Percentiles rank a stretch among this genome's conserved stretches.
Evolutionary conservation across 2,797 vertebrate genomes (phyloP).

Genomic region (Gambelia wislizenii): DNA sequence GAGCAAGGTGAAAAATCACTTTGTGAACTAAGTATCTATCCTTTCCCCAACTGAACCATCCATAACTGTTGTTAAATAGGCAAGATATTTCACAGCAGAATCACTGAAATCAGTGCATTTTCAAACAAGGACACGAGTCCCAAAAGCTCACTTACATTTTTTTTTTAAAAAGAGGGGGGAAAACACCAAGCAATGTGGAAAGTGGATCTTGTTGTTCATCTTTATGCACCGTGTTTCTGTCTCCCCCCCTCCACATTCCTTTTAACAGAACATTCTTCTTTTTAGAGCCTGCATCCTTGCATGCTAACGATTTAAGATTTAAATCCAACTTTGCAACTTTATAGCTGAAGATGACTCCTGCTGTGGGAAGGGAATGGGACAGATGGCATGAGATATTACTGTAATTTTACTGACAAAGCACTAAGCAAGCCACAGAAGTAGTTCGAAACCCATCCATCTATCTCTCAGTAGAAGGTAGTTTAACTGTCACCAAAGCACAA

Average conservation of each 20-base stretch:
- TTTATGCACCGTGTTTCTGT: neutral
- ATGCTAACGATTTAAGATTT: conserved; percentile 68
- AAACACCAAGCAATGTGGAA: neutral
- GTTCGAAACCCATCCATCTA: conserved; percentile 68
- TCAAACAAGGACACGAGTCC: neutral
- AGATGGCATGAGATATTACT: conserved; percentile 77
- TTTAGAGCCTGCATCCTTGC: conserved; percentile 22
- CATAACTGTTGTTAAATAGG: neutral
- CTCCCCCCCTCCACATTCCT: neutral
- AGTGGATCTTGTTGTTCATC: neutral
- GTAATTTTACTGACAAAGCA: conserved; percentile 77
- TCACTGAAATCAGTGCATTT: neutral
- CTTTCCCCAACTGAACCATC: neutral
- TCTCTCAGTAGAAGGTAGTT: conserved; percentile 67
- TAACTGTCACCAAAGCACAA: conserved; percentile 54
- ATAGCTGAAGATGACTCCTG: conserved; percentile 63
- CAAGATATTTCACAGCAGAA: neutral
- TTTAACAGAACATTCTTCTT: conserved; percentile 32
- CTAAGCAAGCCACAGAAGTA: conserved; percentile 66
- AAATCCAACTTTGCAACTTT: conserved; percentile 66
- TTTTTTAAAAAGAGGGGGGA: neutral
- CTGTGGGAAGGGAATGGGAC: conserved; percentile 69
- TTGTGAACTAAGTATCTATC: neutral
- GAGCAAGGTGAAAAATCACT: neutral
- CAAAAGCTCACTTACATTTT: neutral